Evolutionary conservation across 2,888 invertebrate species (phyloP).

Genomic region (Cataglyphis cursor): DNA sequence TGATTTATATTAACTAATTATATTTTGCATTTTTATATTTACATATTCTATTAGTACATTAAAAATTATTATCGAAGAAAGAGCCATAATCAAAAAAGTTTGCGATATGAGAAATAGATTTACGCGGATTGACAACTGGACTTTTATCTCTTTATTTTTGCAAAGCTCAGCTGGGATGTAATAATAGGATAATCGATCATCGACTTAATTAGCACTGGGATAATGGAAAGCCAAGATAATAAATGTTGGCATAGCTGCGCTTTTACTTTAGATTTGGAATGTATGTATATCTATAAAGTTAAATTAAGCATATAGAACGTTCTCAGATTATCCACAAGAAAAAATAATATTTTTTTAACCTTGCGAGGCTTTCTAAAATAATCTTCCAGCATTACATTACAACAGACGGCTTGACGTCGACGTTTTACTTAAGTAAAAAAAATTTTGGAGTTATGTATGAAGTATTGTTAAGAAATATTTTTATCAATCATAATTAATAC

Average conservation of each 20-base stretch:
- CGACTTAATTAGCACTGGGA: not conserved
- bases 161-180: not conserved
- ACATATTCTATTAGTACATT: not conserved
- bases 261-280: not conserved
- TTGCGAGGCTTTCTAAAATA: not conserved
- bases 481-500: constrained; percentile 2
- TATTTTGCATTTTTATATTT: not conserved
- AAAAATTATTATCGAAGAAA: not conserved
- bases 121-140: not conserved
- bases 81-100: not conserved
- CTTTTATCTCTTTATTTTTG: not conserved
- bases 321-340: not conserved
- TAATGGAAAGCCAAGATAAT: not conserved
- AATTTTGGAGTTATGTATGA: not conserved
- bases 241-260: not conserved
- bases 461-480: not conserved
- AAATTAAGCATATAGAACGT: not conserved
- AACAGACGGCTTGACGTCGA: not conserved
- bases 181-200: constrained; percentile 7
- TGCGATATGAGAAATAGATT: not conserved
- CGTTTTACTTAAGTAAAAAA: not conserved
- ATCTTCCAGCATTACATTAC: not conserved
- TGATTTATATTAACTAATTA: not conserved
- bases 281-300: not conserved
- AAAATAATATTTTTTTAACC: not conserved